A percentile compares a stretch with the other conserved stretches of the same genome.
These are phyloP conservation scores for Asarcornis scutulata DNA, from an alignment of 2,113 vertebrate genomes.

Conservation along the genomic window DNA sequence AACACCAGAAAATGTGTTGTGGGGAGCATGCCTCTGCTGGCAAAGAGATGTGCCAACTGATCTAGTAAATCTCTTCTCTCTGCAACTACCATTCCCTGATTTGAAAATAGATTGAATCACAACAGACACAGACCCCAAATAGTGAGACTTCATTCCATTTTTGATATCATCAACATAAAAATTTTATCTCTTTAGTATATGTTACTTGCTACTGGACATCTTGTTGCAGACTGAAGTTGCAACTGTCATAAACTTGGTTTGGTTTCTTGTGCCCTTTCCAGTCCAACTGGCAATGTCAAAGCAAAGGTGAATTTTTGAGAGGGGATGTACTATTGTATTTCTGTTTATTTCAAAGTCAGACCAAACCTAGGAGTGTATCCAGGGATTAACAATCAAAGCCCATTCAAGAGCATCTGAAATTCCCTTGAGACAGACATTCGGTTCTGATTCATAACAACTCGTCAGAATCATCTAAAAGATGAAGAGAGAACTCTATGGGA, in stretches of 20 bases:
- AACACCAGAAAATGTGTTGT: neutral
- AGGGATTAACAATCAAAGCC: neutral
- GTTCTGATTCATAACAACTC: neutral
- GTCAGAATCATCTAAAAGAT: neutral
- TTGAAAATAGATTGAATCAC: neutral
- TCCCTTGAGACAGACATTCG: neutral
- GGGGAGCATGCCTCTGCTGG: neutral
- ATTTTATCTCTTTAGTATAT: neutral
- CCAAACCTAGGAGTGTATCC: neutral
- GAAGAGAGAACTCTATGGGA: neutral
- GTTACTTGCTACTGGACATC: neutral
- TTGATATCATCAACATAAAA: neutral
- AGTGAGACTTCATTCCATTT: neutral
- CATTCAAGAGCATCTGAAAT: neutral
- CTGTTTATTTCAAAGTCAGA: neutral
- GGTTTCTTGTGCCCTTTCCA: neutral
- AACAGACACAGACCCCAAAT: neutral
- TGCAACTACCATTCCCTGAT: neutral
- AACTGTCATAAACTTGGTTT: neutral
- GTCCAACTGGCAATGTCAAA: neutral
- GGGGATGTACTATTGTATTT: neutral
- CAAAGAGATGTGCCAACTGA: neutral
- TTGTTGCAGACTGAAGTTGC: neutral
- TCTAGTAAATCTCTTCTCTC: neutral
- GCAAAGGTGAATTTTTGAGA: no score